phyloP scores from a whole-genome alignment of 2,888 invertebrate species.

The Eutolmus rufibarbis region DNA sequence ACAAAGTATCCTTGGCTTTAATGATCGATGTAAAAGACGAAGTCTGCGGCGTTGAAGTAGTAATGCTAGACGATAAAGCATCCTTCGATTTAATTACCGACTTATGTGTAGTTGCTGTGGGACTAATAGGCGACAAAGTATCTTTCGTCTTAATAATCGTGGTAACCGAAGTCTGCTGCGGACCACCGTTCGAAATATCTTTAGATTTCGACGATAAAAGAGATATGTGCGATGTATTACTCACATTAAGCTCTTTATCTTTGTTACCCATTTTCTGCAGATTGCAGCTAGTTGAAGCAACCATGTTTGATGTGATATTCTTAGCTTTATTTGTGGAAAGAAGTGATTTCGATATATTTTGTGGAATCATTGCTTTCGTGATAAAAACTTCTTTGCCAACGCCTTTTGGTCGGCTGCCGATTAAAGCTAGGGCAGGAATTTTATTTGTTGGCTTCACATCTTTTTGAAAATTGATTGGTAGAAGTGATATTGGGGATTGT shows the following conservation, averaged over 20 bases:
- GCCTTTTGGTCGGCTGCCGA: background rate
- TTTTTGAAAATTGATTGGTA: constrained; percentile 36
- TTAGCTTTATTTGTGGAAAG: background rate
- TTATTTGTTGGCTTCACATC: constrained; percentile 32
- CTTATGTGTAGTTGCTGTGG: background rate
- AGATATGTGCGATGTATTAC: background rate
- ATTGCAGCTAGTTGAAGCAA: background rate
- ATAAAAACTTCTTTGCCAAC: background rate
- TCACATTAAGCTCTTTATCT: background rate
- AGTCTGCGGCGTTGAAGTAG: background rate
- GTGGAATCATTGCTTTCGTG: background rate
- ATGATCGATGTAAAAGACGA: background rate
- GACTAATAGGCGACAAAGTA: background rate
- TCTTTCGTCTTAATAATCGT: background rate
- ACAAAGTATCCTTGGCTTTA: background rate
- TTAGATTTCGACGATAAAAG: background rate
- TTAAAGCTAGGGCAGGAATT: background rate
- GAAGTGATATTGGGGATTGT: constrained; percentile 31
- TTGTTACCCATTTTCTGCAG: background rate
- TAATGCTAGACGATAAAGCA: background rate
- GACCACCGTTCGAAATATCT: background rate
- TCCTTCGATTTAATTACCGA: background rate
- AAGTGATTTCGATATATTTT: background rate
- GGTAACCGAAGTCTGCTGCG: background rate
- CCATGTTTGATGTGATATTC: background rate